A percentile compares a stretch with the other conserved stretches of the same genome.
Evolutionary conservation across 2,888 invertebrate species (phyloP).

Genomic region (Microctonus hyperodae): DNA sequence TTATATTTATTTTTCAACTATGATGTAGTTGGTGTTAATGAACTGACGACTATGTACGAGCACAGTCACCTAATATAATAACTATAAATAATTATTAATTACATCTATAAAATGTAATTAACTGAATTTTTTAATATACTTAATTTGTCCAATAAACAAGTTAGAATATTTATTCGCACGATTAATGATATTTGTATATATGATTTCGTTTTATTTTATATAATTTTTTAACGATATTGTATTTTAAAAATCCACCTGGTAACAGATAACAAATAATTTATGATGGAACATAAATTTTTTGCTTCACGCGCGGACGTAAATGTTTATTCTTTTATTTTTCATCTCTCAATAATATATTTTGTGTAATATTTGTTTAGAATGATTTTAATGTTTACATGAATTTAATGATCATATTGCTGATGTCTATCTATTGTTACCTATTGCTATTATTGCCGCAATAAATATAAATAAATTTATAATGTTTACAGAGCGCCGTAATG

Average conservation of each 20-base stretch:
- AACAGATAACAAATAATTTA: conserved; percentile 50
- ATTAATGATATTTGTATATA: conserved; percentile 7
- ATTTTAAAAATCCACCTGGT: conserved; percentile 36
- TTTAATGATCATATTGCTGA: too few relatives aligned
- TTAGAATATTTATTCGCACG: conserved; percentile 25
- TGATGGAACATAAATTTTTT: conserved; percentile 48
- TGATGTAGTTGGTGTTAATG: conserved; percentile 44
- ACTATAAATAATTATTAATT: conserved; percentile 41
- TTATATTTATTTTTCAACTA: conserved; percentile 37
- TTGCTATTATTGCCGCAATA: too few relatives aligned
- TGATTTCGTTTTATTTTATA: neutral
- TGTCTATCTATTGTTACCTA: too few relatives aligned
- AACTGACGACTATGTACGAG: conserved; percentile 38
- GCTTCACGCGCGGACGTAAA: conserved; percentile 53
- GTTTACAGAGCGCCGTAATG: too few relatives aligned
- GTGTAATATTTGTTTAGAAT: too few relatives aligned
- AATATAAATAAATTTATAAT: too few relatives aligned
- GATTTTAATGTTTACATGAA: too few relatives aligned
- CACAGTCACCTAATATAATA: conserved; percentile 46
- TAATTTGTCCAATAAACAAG: conserved; percentile 48
- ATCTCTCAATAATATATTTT: conserved; percentile 57
- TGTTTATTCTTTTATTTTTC: conserved; percentile 29
- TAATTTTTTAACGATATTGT: conserved; percentile 12
- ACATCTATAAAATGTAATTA: conserved; percentile 39
- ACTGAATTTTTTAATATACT: conserved; percentile 22